A percentile compares a stretch with the other conserved stretches of the same genome.
Evolutionary conservation across 2,797 vertebrate genomes (phyloP).

Genomic region (Enteromius radiatus): DNA sequence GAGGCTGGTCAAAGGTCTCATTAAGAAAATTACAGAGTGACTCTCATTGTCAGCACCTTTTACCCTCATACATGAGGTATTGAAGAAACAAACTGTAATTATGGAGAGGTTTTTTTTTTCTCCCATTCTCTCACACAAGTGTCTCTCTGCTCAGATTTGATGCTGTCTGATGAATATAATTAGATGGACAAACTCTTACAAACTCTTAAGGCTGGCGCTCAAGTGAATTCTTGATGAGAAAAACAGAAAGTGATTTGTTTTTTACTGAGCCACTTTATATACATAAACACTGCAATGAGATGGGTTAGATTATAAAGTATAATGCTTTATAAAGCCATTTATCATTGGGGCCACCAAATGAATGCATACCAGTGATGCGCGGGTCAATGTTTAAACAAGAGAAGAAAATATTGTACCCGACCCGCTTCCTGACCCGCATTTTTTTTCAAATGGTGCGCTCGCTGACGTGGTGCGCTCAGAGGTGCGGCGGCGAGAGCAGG

Average conservation of each 20-base stretch:
- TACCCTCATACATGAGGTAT: slow-evolving; percentile 16
- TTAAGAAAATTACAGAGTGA: slow-evolving; percentile 67
- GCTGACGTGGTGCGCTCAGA: too few species aligned
- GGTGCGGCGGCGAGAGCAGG: too few species aligned
- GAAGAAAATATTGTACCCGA: too few species aligned
- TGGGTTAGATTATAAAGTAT: background rate
- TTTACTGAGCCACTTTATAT: background rate
- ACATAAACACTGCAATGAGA: background rate
- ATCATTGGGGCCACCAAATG: background rate
- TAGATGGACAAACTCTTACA: slow-evolving; percentile 26
- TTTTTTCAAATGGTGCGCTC: too few species aligned
- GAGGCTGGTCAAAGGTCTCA: slow-evolving; percentile 62
- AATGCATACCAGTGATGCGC: too few species aligned
- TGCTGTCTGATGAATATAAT: slow-evolving; percentile 36
- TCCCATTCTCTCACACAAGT: background rate
- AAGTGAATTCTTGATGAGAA: slow-evolving; percentile 21
- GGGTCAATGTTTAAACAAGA: too few species aligned
- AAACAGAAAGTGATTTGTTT: slow-evolving; percentile 22
- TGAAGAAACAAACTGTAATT: slow-evolving; percentile 38
- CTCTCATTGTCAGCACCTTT: slow-evolving; percentile 45
- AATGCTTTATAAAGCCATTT: background rate
- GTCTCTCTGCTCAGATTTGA: slow-evolving; percentile 27
- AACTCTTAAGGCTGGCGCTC: background rate
- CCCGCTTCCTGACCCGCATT: too few species aligned
- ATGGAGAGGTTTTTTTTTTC: background rate